Conservation (phyloP, 2,797 vertebrate species). For the Pelodytes ibericus region DNA sequence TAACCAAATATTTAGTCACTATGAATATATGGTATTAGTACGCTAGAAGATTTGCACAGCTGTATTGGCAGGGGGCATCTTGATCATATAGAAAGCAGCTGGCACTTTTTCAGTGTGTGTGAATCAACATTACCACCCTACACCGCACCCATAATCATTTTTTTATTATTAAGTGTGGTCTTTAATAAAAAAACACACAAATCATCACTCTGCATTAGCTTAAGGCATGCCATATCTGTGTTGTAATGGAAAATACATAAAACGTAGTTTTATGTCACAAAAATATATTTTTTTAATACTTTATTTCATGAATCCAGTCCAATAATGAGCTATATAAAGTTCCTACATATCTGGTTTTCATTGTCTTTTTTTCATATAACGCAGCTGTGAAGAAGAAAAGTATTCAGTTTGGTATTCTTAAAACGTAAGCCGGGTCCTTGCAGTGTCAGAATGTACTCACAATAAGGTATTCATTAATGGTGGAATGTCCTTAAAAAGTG, state of each 20-base stretch:
- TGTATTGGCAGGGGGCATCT: not conserved
- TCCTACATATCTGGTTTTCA: not conserved
- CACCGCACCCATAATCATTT: not conserved
- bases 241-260: not conserved
- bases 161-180: not conserved
- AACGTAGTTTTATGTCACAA: not conserved
- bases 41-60: not conserved
- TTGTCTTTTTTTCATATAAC: slow-evolving; percentile 5
- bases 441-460: slow-evolving; percentile 27
- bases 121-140: too few species aligned
- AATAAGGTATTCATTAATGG: slow-evolving; percentile 48
- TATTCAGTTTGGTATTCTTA: slow-evolving; percentile 25
- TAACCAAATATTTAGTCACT: too few species aligned
- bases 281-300: not conserved
- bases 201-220: not conserved
- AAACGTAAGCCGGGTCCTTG: slow-evolving; percentile 4
- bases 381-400: slow-evolving; percentile 16
- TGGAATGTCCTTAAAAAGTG: slow-evolving; percentile 44
- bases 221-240: not conserved
- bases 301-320: not conserved
- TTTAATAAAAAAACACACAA: not conserved
- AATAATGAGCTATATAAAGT: not conserved
- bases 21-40: not conserved
- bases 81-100: too few species aligned
- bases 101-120: too few species aligned